Percentiles rank a stretch among this genome's conserved stretches.
phyloP scores from a whole-genome alignment of 2,797 vertebrate species.

The Lutjanus campechanus region DNA sequence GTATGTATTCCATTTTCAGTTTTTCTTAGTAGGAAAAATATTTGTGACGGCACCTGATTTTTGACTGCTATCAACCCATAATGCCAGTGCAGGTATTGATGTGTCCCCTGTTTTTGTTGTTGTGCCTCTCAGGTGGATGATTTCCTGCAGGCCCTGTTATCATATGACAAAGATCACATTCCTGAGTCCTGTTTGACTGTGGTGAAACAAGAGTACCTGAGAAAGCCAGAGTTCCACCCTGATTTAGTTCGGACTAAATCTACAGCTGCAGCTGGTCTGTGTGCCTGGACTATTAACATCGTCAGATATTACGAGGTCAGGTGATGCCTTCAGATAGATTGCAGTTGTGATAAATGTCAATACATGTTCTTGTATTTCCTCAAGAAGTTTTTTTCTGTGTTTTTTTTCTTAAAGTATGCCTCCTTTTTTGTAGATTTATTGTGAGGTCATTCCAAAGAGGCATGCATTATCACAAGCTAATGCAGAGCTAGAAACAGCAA shows the following conservation, averaged over 20 bases:
- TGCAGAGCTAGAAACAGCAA: slow-evolving; percentile 85
- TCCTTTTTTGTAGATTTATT: slow-evolving; percentile 84
- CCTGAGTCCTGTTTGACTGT: slow-evolving; percentile 89
- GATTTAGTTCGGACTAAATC: slow-evolving; percentile 89
- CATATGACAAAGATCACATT: slow-evolving; percentile 91
- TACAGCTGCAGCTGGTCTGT: slow-evolving; percentile 90
- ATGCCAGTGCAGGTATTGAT: slow-evolving; percentile 6
- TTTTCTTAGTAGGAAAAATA: neutral
- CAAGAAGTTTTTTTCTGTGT: neutral
- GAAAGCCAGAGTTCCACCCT: slow-evolving; percentile 88
- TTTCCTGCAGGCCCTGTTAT: slow-evolving; percentile 88
- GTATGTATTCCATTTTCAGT: neutral
- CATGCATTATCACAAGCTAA: slow-evolving; percentile 86
- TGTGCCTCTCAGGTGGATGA: slow-evolving; percentile 86
- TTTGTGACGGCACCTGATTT: neutral
- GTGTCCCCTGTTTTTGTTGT: slow-evolving; percentile 14
- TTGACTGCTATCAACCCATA: neutral
- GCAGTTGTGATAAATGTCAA: slow-evolving; percentile 8
- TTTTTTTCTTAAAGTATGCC: neutral
- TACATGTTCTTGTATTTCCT: slow-evolving; percentile 7
- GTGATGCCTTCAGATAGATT: slow-evolving; percentile 8
- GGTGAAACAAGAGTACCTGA: slow-evolving; percentile 88
- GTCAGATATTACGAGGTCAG: slow-evolving; percentile 90
- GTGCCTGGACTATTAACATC: slow-evolving; percentile 90
- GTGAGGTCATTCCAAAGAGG: slow-evolving; percentile 88